Evolutionary conservation across 2,797 vertebrate species (phyloP), one percentile per base, ranked within the genome.

Genomic region (Cossypha heuglini): DNA sequence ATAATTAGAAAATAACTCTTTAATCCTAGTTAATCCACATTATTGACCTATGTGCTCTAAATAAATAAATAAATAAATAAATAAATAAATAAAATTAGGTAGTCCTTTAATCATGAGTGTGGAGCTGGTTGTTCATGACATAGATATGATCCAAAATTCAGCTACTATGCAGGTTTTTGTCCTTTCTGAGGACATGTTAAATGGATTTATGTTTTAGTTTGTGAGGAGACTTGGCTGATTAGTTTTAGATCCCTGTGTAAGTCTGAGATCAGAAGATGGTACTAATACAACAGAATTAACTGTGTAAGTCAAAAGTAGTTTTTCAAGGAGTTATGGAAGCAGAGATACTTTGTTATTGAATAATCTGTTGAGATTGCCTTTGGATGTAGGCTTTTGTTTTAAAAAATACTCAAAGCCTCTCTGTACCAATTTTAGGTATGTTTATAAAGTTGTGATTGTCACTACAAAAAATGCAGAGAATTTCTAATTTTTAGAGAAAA

Each of bases 11-110:
- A 97, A 91, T 91, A 95, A 95, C 93, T 88, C 86, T 91, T 96
- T 97, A 97, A 98, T 94, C 96, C 84, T 79, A 51, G 89, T 88
- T 98, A 97, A 98, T 97, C 93, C 93, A 94, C 74, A 62, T 96
- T 92, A 96, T 96, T 98, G 91, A 97, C 96, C 89, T 92, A 35
- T 87, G 83, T 96, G 64, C 75, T 86, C 66, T 38, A 92, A 93
- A 74, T 82, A 93, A 95, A 85, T 81, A 74, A 74, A 35, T 35
- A 35, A 35, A 35, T 35, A 35, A 95, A 85, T 81, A 74, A 74
- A 62, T 52, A 73, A 52, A 85, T 81, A 74, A 75, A 62, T 54
- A 69, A 52, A 88, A 62, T 76, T 64, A 85, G 90, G 68, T 91
- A 79, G 61, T 88, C 16, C 62, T 80, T 87, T 93, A 91, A 91